Base-by-base conservation (phyloP, 2,888 invertebrate genomes). In the Netelia virgata region DNA sequence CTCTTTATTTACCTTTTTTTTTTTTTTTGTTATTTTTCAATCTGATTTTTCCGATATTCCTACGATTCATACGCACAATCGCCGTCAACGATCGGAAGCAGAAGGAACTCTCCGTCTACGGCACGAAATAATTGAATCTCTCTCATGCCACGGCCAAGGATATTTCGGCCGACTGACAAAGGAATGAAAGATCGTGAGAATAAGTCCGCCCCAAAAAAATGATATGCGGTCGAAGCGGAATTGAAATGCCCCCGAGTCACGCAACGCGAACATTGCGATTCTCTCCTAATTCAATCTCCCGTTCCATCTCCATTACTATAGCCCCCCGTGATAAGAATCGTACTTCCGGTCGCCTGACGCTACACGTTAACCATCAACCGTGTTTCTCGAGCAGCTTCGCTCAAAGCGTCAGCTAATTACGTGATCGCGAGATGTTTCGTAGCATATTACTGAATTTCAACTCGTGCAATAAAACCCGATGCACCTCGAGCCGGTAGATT, bases 221-320 rank as follows among this genome's bases (percentile, higher is more conserved):
- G 72, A 86, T 82, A 78, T 79, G 69, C 28, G 73, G 66, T 77
- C 53, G 70, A 55, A 61, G 64, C 20, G 57, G 76, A 20, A 78
- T 23, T 73, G 50, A 83, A 84, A 87, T 83, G 80, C 72, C 73
- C 50, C 47, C 47, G 9, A 83, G 82, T 86, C 87, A 84, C 84
- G 85, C 85, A 78, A 87, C 81, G 72, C 61, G 70, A 82, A 80
- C 78, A 85, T 84, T 73, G 50, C 64, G 61, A 63, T 72, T 82
- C 61, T 43, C 41, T 77, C 69, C 74, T 70, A 64, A 77, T 81
- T 84, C 73, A 73, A 77, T 84, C 77, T 18, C 23, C 57, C 23
- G 11, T 36, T 78, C 68, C 23, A 36, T 50, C 70, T 64, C 66
- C 66, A 64, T 84, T 70, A 78, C 75, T 69, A 69, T 16, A 16